Evolutionary conservation across 2,888 invertebrate genomes (phyloP).

Genomic region (Standfussiana lucernea): DNA sequence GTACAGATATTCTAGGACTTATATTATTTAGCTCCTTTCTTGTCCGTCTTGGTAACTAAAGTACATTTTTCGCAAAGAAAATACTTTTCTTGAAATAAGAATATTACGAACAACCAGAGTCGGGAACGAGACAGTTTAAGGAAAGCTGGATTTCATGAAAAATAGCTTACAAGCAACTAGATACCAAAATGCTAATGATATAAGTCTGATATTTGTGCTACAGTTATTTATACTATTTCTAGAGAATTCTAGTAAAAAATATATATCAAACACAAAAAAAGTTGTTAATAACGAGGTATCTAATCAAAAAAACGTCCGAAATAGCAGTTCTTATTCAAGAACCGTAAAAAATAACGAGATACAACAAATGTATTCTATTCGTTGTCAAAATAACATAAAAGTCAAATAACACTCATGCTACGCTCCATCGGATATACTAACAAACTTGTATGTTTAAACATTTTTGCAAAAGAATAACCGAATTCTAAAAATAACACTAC

Average conservation of each 20-base stretch:
- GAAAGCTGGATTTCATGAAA: not conserved
- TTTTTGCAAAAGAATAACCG: too few relatives aligned
- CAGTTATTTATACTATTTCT: not conserved
- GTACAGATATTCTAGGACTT: not conserved
- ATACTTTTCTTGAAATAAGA: too few relatives aligned
- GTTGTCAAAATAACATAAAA: slow-evolving; percentile 24
- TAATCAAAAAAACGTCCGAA: slow-evolving; percentile 1
- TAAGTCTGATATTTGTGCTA: not conserved
- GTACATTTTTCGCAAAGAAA: not conserved
- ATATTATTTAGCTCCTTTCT: not conserved
- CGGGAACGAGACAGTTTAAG: not conserved
- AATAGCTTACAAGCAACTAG: not conserved
- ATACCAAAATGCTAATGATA: not conserved
- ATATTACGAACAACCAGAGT: not conserved
- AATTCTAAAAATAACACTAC: too few relatives aligned
- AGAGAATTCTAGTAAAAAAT: not conserved
- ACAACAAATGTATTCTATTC: slow-evolving; percentile 20
- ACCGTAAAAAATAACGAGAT: slow-evolving; percentile 41
- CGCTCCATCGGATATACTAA: not conserved
- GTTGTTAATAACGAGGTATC: not conserved
- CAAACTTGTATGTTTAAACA: slow-evolving; percentile 11
- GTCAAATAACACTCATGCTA: not conserved
- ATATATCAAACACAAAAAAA: too few relatives aligned
- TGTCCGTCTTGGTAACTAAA: not conserved
- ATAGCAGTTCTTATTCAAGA: not conserved